A percentile compares a stretch with the other conserved stretches of the same genome.
phyloP scores from a whole-genome alignment of 1,140 invertebrate species.

The Pseudobourletiella spinata region DNA sequence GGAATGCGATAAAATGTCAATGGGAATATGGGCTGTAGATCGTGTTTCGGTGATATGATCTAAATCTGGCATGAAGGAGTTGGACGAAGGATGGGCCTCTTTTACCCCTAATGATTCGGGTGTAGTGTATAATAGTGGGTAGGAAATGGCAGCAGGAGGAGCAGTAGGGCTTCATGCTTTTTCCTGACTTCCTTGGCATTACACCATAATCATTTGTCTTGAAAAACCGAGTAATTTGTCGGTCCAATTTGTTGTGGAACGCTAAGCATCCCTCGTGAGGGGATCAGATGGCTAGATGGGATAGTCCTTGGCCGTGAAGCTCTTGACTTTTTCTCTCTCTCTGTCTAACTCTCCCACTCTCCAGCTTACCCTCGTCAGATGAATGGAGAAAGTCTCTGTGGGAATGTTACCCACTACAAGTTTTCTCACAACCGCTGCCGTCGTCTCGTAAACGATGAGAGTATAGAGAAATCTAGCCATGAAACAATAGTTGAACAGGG shows the following conservation, averaged over 20 bases:
- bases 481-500: too few species aligned
- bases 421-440: background rate
- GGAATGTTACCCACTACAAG: background rate
- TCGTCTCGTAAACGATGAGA: background rate
- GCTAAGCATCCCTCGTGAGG: constrained; percentile 16
- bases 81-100: background rate
- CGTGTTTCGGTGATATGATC: constrained; percentile 19
- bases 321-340: background rate
- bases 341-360: too few species aligned
- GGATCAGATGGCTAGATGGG: constrained; percentile 20
- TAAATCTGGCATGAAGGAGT: constrained; percentile 6
- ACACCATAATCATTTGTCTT: constrained; percentile 36
- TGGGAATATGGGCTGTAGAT: constrained; percentile 11
- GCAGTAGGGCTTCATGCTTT: too few species aligned
- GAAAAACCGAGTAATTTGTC: constrained; percentile 34
- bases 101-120: constrained; percentile 29
- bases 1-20: constrained; percentile 35
- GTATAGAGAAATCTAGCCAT: too few species aligned
- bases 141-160: background rate
- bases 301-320: background rate
- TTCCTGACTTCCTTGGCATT: constrained; percentile 24
- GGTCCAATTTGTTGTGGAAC: constrained; percentile 35
- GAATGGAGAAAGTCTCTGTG: constrained; percentile 1
- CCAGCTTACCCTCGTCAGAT: too few species aligned
- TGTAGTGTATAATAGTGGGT: too few species aligned